These are phyloP conservation scores for Elaphurus davidianus DNA, from an alignment of 2,113 vertebrate genomes.

Conservation along the genomic window DNA sequence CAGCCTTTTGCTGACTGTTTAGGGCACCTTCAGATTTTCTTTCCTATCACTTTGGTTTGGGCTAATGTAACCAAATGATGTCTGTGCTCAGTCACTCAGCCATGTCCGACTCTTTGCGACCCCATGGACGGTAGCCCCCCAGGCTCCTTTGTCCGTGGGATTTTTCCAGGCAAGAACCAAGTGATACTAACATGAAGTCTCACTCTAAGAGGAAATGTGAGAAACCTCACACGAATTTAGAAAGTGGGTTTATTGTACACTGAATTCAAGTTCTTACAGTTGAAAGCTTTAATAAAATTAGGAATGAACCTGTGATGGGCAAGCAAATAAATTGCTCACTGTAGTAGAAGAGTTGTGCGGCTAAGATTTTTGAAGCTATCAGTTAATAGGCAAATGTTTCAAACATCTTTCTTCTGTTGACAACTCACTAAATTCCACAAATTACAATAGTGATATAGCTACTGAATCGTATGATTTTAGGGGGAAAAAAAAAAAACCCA, in stretches of 20 bases:
- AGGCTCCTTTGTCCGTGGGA: neutral
- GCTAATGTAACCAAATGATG: neutral
- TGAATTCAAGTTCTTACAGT: neutral
- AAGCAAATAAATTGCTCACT: neutral
- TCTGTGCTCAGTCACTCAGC: neutral
- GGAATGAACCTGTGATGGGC: neutral
- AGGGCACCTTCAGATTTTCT: neutral
- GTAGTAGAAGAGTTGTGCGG: neutral
- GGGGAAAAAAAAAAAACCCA: neutral
- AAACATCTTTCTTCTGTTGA: constrained; percentile 20
- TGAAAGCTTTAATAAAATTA: neutral
- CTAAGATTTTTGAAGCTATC: neutral
- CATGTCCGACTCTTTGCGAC: neutral
- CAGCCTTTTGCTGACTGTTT: neutral
- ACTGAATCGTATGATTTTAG: neutral
- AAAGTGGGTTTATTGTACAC: neutral
- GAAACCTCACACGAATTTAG: neutral
- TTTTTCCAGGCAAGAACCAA: neutral
- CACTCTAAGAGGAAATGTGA: neutral
- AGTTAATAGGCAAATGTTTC: neutral
- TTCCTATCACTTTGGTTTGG: neutral
- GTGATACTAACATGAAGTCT: neutral
- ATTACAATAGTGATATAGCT: neutral
- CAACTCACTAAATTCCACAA: neutral
- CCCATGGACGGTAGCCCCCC: neutral